Evolutionary conservation across 2,113 vertebrate genomes (phyloP).

Genomic region (Esox niger): DNA sequence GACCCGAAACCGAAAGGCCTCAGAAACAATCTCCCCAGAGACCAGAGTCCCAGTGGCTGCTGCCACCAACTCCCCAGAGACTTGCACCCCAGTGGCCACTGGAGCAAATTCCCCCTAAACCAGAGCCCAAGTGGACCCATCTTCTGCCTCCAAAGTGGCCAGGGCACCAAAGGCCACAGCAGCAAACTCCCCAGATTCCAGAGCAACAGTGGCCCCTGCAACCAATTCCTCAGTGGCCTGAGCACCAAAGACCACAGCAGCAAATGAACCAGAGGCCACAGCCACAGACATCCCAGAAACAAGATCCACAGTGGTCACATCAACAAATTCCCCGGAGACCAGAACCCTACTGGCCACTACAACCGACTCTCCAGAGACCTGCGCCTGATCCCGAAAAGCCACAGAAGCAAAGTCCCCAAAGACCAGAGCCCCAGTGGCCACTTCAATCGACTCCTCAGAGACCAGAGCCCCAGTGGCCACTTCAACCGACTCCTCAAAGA

Average conservation of each 20-base stretch:
- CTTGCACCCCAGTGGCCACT: background rate
- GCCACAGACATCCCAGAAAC: background rate
- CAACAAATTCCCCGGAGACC: background rate
- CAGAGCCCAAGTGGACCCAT: background rate
- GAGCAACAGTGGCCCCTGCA: background rate
- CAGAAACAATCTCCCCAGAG: background rate
- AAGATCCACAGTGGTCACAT: background rate
- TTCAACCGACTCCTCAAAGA: background rate
- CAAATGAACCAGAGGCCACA: background rate
- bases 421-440: background rate
- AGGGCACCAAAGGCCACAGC: background rate
- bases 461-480: background rate
- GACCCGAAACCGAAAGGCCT: background rate
- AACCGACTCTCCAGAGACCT: background rate
- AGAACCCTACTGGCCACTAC: too few relatives aligned
- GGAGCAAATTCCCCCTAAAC: background rate
- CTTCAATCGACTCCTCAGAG: background rate
- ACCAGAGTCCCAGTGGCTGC: background rate
- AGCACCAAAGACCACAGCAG: background rate
- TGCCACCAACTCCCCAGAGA: background rate
- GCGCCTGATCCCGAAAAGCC: too few relatives aligned
- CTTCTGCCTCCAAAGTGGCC: background rate
- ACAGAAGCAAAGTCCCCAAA: background rate
- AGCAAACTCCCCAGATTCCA: background rate
- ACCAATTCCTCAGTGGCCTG: background rate